Percentiles rank a stretch among this genome's conserved stretches.
phyloP scores from a whole-genome alignment of 2,888 invertebrate genomes.

The Teinopalpus imperialis region DNA sequence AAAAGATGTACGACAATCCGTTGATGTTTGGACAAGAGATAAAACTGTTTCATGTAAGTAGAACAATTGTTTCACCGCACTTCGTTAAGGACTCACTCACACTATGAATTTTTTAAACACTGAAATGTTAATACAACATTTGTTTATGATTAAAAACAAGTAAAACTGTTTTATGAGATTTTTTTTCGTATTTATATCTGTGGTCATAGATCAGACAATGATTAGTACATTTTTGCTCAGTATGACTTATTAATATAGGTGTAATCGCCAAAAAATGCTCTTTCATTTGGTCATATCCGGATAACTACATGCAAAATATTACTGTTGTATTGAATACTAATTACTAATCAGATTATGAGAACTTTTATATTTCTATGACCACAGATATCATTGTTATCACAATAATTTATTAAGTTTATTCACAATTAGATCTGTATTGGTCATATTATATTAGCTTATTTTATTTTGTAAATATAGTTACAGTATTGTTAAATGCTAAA shows the following conservation, averaged over 20 bases:
- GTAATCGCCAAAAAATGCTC: no score
- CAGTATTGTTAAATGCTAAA: conserved; percentile 19
- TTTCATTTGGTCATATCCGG: no score
- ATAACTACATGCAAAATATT: no score
- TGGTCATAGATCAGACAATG: no score
- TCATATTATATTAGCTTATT: conserved; percentile 5
- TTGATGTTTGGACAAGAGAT: neutral
- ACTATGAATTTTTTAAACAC: conserved; percentile 16
- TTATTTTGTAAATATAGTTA: conserved; percentile 28
- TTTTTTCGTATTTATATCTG: conserved; percentile 15
- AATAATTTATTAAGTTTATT: conserved; percentile 9
- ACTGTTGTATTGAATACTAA: no score
- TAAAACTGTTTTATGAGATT: conserved; percentile 3
- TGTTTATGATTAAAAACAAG: no score
- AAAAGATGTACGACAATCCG: no score
- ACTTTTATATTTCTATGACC: no score
- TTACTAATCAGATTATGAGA: no score
- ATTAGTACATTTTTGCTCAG: no score
- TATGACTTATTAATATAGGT: no score
- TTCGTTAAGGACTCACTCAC: conserved; percentile 19
- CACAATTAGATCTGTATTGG: conserved; percentile 15
- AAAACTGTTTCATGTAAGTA: conserved; percentile 3
- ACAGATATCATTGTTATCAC: conserved; percentile 10
- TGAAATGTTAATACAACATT: conserved; percentile 17
- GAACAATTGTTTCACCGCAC: conserved; percentile 12